Percentiles rank a stretch among this genome's conserved stretches.
phyloP scores from a whole-genome alignment of 2,888 invertebrate species.

The Acrobasis consociella region DNA sequence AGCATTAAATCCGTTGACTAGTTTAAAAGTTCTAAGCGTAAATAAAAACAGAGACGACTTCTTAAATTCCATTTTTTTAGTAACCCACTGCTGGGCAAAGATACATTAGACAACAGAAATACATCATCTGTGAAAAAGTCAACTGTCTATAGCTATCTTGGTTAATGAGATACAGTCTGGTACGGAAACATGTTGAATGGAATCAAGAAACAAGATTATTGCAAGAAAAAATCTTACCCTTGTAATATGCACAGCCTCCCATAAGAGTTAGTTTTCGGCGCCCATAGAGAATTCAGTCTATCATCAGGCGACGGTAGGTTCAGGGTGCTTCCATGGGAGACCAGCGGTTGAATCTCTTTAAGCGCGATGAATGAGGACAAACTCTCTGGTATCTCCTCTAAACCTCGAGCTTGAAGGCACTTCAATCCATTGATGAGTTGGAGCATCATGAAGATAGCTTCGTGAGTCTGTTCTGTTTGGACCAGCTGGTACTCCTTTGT shows the following conservation, averaged over 20 bases:
- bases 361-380: slow-evolving; percentile 88
- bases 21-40: too few relatives aligned
- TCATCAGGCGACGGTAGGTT: slow-evolving; percentile 64
- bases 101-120: too few relatives aligned
- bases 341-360: slow-evolving; percentile 74
- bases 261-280: slow-evolving; percentile 75
- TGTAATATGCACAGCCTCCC: slow-evolving; percentile 89
- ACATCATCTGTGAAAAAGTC: too few relatives aligned
- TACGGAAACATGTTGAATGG: neutral
- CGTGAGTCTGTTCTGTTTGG: slow-evolving; percentile 81
- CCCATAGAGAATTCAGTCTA: slow-evolving; percentile 69
- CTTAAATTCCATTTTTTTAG: too few relatives aligned
- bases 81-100: too few relatives aligned
- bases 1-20: too few relatives aligned
- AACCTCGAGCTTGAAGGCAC: slow-evolving; percentile 90
- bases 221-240: slow-evolving; percentile 79
- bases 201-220: too few relatives aligned
- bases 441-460: slow-evolving; percentile 89
- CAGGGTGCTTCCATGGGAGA: slow-evolving; percentile 52
- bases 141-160: too few relatives aligned
- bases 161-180: too few relatives aligned
- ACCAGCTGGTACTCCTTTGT: slow-evolving; percentile 69
- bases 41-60: too few relatives aligned
- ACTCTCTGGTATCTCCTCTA: slow-evolving; percentile 89
- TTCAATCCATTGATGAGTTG: slow-evolving; percentile 92